Evolutionary conservation across 1,140 invertebrate genomes (phyloP).

Genomic region (Aphelinus certus): DNA sequence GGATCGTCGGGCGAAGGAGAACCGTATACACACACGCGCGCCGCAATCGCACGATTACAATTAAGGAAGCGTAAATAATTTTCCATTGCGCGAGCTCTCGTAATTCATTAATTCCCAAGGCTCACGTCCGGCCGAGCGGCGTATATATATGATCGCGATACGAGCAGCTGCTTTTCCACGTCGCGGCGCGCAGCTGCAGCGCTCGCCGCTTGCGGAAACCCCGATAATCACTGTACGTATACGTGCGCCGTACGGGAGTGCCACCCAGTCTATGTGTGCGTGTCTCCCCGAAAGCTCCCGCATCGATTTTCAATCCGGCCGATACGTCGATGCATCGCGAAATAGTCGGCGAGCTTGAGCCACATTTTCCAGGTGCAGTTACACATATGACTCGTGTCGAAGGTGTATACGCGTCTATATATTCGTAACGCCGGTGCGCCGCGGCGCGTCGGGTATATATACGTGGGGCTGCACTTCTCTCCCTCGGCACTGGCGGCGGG

Average conservation of each 20-base stretch:
- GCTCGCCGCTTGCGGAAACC: too few species aligned
- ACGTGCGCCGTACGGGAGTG: too few species aligned
- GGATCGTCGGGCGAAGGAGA: not conserved
- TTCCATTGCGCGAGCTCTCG: conserved; percentile 3
- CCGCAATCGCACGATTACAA: not conserved
- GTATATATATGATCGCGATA: not conserved
- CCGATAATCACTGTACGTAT: too few species aligned
- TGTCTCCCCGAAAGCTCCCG: too few species aligned
- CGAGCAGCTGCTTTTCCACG: not conserved
- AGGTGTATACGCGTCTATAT: not conserved
- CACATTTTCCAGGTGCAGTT: too few species aligned
- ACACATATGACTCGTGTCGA: too few species aligned
- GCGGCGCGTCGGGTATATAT: not conserved
- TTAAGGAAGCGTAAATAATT: conserved; percentile 32
- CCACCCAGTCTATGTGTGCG: too few species aligned
- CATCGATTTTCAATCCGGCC: not conserved
- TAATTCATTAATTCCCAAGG: conserved; percentile 8
- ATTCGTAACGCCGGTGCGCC: not conserved
- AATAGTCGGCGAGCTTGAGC: too few species aligned
- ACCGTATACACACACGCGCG: not conserved
- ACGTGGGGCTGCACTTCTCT: not conserved
- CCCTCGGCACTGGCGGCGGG: not conserved
- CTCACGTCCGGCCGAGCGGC: not conserved
- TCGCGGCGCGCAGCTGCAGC: too few species aligned
- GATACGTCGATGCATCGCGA: too few species aligned